Evolutionary conservation across 1,140 invertebrate genomes (phyloP).

Genomic region (Drosophila lacertosa): DNA sequence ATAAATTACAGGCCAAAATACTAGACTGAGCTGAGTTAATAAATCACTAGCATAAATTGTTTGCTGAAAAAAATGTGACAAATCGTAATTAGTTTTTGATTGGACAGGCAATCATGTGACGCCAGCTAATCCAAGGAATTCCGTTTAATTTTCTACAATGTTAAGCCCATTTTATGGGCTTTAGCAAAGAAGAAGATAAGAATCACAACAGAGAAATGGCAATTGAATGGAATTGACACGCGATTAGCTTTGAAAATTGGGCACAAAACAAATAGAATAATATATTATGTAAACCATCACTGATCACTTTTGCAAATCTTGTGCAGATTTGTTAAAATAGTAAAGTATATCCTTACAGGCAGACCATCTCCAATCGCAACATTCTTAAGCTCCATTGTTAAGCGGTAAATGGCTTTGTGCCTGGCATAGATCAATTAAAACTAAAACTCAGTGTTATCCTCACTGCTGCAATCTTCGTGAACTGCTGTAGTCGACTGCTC

Average conservation of each 20-base stretch:
- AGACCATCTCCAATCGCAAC: constrained; percentile 44
- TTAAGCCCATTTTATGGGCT: not conserved
- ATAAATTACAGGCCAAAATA: constrained; percentile 59
- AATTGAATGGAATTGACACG: too few relatives aligned
- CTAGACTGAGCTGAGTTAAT: constrained; percentile 33
- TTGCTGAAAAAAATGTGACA: constrained; percentile 44
- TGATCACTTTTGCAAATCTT: too few relatives aligned
- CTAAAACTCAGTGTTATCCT: constrained; percentile 9
- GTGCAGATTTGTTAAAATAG: too few relatives aligned
- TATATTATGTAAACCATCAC: not conserved
- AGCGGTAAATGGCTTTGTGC: constrained; percentile 19
- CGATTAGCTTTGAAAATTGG: too few relatives aligned
- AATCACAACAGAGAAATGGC: constrained; percentile 9
- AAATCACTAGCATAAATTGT: constrained; percentile 50
- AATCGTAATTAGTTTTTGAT: constrained; percentile 34
- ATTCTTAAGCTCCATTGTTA: constrained; percentile 62
- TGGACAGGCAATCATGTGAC: not conserved
- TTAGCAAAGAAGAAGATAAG: constrained; percentile 19
- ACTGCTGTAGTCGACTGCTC: constrained; percentile 25
- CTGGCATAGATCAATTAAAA: constrained; percentile 38
- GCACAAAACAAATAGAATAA: too few relatives aligned
- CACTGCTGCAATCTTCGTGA: constrained; percentile 12
- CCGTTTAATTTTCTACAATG: not conserved
- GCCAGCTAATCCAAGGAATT: not conserved
- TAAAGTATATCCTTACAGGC: constrained; percentile 23